Percentiles rank a stretch among this genome's conserved stretches.
These are phyloP conservation scores for Sciurus carolinensis DNA, from an alignment of 2,797 vertebrate species.

Conservation along the genomic window DNA sequence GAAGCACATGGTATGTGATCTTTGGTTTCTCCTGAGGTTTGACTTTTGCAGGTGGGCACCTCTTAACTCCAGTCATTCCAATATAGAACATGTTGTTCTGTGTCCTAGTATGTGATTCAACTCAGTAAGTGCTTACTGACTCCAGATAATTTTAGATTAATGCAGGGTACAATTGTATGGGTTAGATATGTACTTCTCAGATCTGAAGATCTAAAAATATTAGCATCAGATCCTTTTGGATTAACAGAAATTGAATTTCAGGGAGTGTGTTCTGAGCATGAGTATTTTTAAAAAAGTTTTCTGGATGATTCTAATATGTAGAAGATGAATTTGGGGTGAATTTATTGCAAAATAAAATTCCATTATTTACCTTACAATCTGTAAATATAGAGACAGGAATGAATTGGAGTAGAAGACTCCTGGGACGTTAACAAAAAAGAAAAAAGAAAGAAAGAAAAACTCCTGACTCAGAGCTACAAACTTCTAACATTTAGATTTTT, in stretches of 20 bases:
- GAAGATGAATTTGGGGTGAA: conserved; percentile 21
- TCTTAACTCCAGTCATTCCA: background rate
- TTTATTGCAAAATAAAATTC: background rate
- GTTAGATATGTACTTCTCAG: background rate
- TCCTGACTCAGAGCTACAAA: background rate
- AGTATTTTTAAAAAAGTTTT: background rate
- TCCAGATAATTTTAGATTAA: background rate
- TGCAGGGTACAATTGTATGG: background rate
- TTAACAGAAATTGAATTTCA: conserved; percentile 3
- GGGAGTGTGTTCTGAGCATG: background rate
- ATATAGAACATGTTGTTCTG: accelerated
- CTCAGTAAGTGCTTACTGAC: background rate
- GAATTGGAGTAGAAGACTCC: background rate
- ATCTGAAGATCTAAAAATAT: background rate
- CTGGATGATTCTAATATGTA: background rate
- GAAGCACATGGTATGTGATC: background rate
- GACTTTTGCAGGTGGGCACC: background rate
- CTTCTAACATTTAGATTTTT: conserved; percentile 56
- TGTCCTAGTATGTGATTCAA: background rate
- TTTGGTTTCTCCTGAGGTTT: background rate
- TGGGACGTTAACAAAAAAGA: background rate
- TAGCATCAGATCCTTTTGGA: background rate
- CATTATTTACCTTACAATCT: background rate
- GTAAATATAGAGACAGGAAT: conserved; percentile 12
- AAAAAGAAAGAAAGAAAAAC: background rate